Evolutionary conservation across 2,113 vertebrate genomes (phyloP), one percentile per base, ranked within the genome.

Genomic region (Oceanites oceanicus): DNA sequence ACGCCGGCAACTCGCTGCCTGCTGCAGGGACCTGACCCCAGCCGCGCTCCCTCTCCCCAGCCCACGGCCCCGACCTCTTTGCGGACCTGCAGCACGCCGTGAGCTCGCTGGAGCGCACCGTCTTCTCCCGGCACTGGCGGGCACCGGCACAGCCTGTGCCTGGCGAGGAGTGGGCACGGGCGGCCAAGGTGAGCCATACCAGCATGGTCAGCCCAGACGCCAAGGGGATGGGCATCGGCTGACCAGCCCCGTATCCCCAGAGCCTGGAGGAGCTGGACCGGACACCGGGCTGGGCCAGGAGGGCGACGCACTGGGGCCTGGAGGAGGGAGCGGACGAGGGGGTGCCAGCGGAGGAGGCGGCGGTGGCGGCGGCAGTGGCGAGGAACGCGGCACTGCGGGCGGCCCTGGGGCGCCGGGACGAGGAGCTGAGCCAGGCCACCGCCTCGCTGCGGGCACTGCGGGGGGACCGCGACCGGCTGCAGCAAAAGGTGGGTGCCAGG

Each of bases 101-200:
- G 34, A 98, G 98, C 7, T 98, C 98, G 5, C 98, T 99, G 82
- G 99, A 99, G 84, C 98, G 97, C 2, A 90, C 98, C 0, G 98
- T 98, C 47, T 97, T 97, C 47, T 98, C 94, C 47, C 98, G 98
- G 76, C 99, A 98, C 93, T 96, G 94, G 91, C 66, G 22, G 88
- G 88, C 59, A 85, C 90, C 49, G 67, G 94, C 8, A 30, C 79
- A 44, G 84, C 96, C 55, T 1, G 1, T 9, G 55, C 72, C 38
- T 10, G 79, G 98, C 20, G 32, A 84, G 26, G 93, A 73, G 30
- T 97, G 96, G 93, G 50, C 78, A 1, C 94, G 86, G 62, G 96
- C 93, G 14, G 95, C 97, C 34, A 95, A 98, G 98, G 99, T 99
- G 77, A 80, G 92, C 49, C 32, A 1, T 8, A 1, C 15, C 2